Conservation (phyloP, 2,797 vertebrate genomes). For the Pangasius sanitwongsei region DNA sequence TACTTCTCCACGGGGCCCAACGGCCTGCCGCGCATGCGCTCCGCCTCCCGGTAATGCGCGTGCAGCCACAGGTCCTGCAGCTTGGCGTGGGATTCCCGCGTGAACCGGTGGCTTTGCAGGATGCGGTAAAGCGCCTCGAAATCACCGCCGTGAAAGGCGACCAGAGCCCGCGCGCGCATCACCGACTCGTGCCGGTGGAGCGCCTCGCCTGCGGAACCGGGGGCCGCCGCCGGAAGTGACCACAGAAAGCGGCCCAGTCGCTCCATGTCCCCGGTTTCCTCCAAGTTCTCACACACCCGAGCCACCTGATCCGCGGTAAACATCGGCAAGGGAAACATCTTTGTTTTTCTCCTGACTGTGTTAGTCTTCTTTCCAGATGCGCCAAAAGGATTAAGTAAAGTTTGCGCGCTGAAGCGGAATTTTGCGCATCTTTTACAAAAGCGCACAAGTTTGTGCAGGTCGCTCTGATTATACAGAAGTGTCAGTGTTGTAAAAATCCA, state of each 20-base stretch:
- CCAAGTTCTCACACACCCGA: conserved; percentile 81
- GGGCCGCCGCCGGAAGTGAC: conserved; percentile 79
- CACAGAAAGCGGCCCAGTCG: conserved; percentile 81
- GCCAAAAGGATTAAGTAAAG: background rate
- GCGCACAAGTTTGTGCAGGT: background rate
- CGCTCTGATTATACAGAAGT: background rate
- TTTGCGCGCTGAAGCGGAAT: conserved; percentile 5
- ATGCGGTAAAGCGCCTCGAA: conserved; percentile 82
- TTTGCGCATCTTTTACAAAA: conserved; percentile 24
- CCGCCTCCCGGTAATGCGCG: conserved; percentile 82
- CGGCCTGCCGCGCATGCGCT: conserved; percentile 76
- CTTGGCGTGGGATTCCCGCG: conserved; percentile 80
- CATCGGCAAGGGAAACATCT: conserved; percentile 80
- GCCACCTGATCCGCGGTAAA: conserved; percentile 83
- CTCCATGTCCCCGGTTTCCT: conserved; percentile 83
- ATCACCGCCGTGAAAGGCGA: conserved; percentile 81
- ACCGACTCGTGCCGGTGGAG: conserved; percentile 81
- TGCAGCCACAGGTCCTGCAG: conserved; percentile 82
- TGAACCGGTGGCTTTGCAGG: conserved; percentile 80
- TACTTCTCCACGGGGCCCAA: conserved; percentile 83
- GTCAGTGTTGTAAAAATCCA: background rate
- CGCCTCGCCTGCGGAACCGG: conserved; percentile 73
- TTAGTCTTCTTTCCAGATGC: background rate
- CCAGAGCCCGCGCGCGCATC: conserved; percentile 79
- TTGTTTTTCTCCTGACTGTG: background rate